Evolutionary conservation across 1,140 invertebrate genomes (phyloP), one percentile per base, ranked within the genome.

Genomic region (Panagrolaimus sp.): DNA sequence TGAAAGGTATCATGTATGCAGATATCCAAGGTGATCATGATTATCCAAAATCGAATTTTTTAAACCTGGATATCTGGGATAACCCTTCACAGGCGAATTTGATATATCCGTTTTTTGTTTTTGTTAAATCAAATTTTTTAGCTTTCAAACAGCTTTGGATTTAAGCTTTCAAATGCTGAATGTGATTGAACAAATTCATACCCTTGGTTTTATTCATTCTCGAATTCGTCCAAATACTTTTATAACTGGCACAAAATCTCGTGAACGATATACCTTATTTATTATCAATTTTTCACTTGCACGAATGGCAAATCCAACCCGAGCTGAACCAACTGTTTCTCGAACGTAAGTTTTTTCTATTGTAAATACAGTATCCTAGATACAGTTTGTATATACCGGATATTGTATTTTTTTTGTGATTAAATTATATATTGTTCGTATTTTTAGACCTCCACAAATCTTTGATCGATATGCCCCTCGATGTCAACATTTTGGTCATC

Each of bases 141-240:
- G 52, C 17, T 58, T n/a, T 26, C 52, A 58, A 58, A 26, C 52
- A 1, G 52, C 52, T 5, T 28, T 58, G 21, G 52, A 58, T 28
- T 26, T 58, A 14, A 58, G 52, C 52, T 28, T 58, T 28, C 52
- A 58, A 58, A 58, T 58, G 52, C 8, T 58, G 17, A 28, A 21
- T 17, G 52, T n/a, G 10, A 58, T 58, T 28, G 52, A 58, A 17
- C 52, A 58, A 17, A 21, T 58, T 28, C 52, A 58, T 12, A 58
- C 21, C 17, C 52, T 58, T 21, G 52, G 52, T 12, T 58, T 58
- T 2, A 28, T 58, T 21, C 52, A 58, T 58, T 58, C 14, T 8
- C 52, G 52, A 58, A 17, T 58, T 21, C 52, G 52, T 28, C 52
- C 52, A 12, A n/a, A 21, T n/a, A 28, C 52, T 26, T 58, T 58